Base-by-base conservation (phyloP, 2,888 invertebrate species). In the Cataglyphis livida region DNA sequence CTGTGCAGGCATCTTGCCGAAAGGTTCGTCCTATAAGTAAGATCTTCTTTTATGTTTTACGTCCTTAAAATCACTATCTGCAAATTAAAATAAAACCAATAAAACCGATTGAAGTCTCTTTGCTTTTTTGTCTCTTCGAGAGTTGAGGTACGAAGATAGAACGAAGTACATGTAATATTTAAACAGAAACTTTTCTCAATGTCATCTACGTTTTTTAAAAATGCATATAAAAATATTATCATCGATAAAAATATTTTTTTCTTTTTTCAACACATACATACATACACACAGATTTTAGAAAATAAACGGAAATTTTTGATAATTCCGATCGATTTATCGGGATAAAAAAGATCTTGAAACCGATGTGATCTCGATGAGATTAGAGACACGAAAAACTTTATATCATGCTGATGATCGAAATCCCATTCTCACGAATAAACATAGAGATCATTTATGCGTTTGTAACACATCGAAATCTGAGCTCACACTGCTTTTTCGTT, bases 1-100 rank as follows among this genome's bases (percentile, higher is more conserved):
- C 94, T 97, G 95, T 87, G 97, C 97, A 87, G 97, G 97, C 97
- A 97, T 97, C 90, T 95, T 96, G 89, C 61, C 61, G 21, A n/a
- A 28, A n/a, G 64, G 7, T n/a, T 51, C n/a, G n/a, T 51, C n/a
- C 51, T 18, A 6, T 18, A 12, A 12, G 44, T 44, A 21, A 21
- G 9, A 21, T 28, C 44, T 21, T 48, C 28, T 41, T 18, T 18
- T 18, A 48, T 18, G 48, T 41, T 18, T 18, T 18, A 48, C 48
- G 48, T 48, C 5, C 18, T 48, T 48, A 48, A 41, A 9, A 21
- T 61, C 28, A 62, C 32, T 66, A 44, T 32, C 62, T 74, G 74
- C 21, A 74, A 74, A 32, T 51, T 48, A 7, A 2, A 51, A 51
- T 51, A 51, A 7, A n/a, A n/a, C 7, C n/a, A n/a, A 32, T 73